These are phyloP conservation scores for Trachurus trachurus DNA, from an alignment of 2,797 vertebrate species.

Conservation along the genomic window DNA sequence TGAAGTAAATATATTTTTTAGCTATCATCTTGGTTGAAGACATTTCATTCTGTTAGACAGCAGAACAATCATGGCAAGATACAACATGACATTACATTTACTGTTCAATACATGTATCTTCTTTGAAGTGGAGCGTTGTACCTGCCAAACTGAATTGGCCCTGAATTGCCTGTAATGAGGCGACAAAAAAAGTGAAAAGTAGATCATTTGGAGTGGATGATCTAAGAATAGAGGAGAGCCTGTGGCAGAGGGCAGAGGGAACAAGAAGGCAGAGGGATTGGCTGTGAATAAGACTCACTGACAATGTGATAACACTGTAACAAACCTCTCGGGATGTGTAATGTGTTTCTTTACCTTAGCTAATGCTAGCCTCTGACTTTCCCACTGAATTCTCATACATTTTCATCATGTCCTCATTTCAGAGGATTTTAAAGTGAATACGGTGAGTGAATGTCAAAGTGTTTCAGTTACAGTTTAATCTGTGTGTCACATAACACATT, in stretches of 20 bases:
- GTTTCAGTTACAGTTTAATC: not conserved
- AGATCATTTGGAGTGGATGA: constrained; percentile 70
- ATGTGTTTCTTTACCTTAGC: constrained; percentile 67
- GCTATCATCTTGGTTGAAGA: not conserved
- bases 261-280: constrained; percentile 63
- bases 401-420: constrained; percentile 56
- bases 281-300: constrained; percentile 75
- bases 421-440: constrained; percentile 10
- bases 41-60: constrained; percentile 38
- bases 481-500: not conserved
- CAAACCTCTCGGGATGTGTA: constrained; percentile 68
- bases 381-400: constrained; percentile 35
- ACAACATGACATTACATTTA: constrained; percentile 38
- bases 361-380: constrained; percentile 61
- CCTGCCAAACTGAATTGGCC: constrained; percentile 65
- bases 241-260: constrained; percentile 73
- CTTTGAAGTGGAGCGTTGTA: constrained; percentile 62
- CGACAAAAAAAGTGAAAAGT: constrained; percentile 69
- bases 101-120: constrained; percentile 36
- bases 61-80: constrained; percentile 38
- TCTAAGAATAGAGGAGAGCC: constrained; percentile 79
- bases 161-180: constrained; percentile 62
- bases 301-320: constrained; percentile 69
- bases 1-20: not conserved
- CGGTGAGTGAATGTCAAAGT: not conserved